Base-by-base conservation (phyloP, 2,797 vertebrate species). In the Onychomys arenicola region DNA sequence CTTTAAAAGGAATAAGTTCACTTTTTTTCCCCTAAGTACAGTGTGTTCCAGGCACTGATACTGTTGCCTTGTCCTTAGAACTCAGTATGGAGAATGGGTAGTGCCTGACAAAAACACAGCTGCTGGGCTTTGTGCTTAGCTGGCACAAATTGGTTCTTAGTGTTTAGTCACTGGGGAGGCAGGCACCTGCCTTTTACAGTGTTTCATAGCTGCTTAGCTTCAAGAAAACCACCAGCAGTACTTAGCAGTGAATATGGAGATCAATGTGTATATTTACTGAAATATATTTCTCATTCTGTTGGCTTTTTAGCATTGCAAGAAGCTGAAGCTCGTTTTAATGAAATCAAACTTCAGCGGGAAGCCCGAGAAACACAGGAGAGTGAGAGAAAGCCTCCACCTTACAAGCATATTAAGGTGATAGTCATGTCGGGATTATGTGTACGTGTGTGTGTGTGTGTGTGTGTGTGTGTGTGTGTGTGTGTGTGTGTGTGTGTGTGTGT, bases 281-380 rank as follows among this genome's bases (percentile, higher is more conserved):
- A 21, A 25, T 23, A 46, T 8, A 27, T 46, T 34, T 13, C 61
- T 81, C 2, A 1, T 88, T 13, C 25, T 75, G 5, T 49, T 88
- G 80, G 88, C 93, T 73, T 87, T 97, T 71, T 95, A 99, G 99
- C 99, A 96, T 98, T 99, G 97, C 96, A 99, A 98, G 99, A 99
- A 96, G 99, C 99, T 0, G 99, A 99, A 97, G 98, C 98, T 93
- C 99, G 99, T 78, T 99, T 99, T 97, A 99, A 99, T 95, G 99
- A 99, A 98, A 98, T 99, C 43, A 99, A 99, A 97, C 98, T 99
- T 57, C 99, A 99, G 78, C 98, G 99, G 86, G 99, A 99, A 97
- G 99, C 99, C 95, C 99, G 99, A 98, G 99, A 99, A 97, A 99
- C 99, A 0, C 99, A 99, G 96, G 99, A 99, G 98, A 99, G 99